A percentile compares a stretch with the other conserved stretches of the same genome.
Evolutionary conservation across 2,113 vertebrate species (phyloP).

Genomic region (Ranitomeya imitator): DNA sequence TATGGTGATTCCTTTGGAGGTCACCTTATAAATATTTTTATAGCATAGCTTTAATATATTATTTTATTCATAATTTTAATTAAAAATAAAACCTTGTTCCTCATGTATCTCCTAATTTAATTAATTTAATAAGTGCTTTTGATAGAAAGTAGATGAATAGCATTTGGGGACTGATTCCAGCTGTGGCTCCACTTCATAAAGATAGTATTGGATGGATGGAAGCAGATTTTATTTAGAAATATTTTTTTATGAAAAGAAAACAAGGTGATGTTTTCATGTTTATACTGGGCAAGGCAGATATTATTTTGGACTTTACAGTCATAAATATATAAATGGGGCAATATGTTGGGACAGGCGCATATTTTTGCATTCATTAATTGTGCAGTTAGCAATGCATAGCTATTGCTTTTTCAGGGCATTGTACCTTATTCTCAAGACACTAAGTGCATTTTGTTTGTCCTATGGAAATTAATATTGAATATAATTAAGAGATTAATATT

Average conservation of each 20-base stretch:
- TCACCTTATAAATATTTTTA: background rate
- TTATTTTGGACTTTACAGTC: background rate
- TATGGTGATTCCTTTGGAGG: background rate
- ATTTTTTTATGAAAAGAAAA: constrained; percentile 7
- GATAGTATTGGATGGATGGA: background rate
- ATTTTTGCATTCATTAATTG: background rate
- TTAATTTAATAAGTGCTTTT: too few species aligned
- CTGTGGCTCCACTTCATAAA: background rate
- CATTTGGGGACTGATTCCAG: background rate
- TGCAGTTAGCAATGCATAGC: background rate
- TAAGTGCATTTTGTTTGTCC: background rate
- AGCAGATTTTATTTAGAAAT: constrained; percentile 10
- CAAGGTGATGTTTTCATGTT: background rate
- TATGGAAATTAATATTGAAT: background rate
- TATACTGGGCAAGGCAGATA: background rate
- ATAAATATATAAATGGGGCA: background rate
- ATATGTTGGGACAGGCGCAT: too few species aligned
- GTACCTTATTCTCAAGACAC: background rate
- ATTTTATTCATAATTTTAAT: background rate
- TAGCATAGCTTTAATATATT: background rate
- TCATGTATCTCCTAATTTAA: background rate
- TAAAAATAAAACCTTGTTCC: background rate
- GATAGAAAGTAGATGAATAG: background rate
- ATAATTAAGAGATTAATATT: background rate
- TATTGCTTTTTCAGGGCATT: background rate